Conservation (phyloP, 2,797 vertebrate genomes). For the Nyctalus aviator region DNA sequence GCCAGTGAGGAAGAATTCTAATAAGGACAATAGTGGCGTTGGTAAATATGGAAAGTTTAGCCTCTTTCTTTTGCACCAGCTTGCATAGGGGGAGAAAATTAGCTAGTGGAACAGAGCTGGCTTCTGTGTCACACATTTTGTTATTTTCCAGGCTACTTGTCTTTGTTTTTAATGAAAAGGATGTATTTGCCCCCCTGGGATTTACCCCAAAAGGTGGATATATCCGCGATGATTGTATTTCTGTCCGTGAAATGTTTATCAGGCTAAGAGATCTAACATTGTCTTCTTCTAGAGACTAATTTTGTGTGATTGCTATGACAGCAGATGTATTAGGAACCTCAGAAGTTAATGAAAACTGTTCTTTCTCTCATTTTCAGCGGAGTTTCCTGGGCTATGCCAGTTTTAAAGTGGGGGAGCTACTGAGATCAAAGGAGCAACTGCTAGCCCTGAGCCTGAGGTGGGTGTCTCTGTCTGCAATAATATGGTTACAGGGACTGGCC, state of each 20-base stretch:
- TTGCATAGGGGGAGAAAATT: background rate
- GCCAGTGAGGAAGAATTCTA: conserved; percentile 65
- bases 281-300: conserved; percentile 41
- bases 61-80: conserved; percentile 56
- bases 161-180: conserved; percentile 57
- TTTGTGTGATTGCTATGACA: conserved; percentile 14
- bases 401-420: conserved; percentile 94
- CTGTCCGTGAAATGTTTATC: background rate
- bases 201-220: background rate
- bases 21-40: background rate
- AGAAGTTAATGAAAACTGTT: conserved; percentile 65
- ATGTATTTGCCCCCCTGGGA: background rate
- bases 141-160: conserved; percentile 49
- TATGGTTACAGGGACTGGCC: background rate
- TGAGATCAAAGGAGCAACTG: conserved; percentile 94
- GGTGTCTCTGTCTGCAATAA: conserved; percentile 74
- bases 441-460: conserved; percentile 95
- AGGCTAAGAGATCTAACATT: conserved; percentile 4
- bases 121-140: background rate
- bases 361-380: conserved; percentile 89
- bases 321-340: background rate
- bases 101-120: background rate
- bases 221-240: background rate
- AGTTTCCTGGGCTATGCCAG: conserved; percentile 95
- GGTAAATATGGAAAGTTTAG: conserved; percentile 61